phyloP scores from a whole-genome alignment of 2,888 invertebrate genomes.

The Eupithecia insigniata region DNA sequence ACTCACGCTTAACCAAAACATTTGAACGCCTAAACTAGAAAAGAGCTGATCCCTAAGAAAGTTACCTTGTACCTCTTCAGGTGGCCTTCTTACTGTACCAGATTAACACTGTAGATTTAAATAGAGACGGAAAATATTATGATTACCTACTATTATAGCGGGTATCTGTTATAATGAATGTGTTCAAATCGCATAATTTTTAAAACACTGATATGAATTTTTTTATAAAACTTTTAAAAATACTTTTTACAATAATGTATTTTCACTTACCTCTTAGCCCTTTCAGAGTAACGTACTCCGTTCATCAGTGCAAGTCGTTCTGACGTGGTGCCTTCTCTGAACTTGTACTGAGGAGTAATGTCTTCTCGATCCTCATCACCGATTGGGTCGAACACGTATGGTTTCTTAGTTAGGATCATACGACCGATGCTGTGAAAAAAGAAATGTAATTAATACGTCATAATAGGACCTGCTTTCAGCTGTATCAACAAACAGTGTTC shows the following conservation, averaged over 20 bases:
- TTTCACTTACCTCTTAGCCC: conserved; percentile 84
- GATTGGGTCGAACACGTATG: conserved; percentile 88
- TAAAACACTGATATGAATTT: too few species aligned
- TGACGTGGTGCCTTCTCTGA: conserved; percentile 88
- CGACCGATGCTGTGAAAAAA: conserved; percentile 86
- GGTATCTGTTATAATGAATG: too few species aligned
- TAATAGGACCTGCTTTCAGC: background rate
- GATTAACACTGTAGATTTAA: background rate
- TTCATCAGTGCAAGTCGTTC: conserved; percentile 90
- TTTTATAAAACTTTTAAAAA: too few species aligned
- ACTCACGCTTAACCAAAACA: background rate
- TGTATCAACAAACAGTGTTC: background rate
- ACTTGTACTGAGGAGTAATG: conserved; percentile 88
- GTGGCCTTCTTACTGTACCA: background rate
- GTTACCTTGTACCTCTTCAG: background rate
- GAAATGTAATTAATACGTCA: background rate
- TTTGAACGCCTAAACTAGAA: too few species aligned
- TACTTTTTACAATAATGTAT: background rate
- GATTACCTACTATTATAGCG: too few species aligned
- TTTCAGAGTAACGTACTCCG: conserved; percentile 87
- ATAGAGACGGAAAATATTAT: background rate
- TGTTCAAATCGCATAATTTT: too few species aligned
- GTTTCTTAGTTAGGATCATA: conserved; percentile 89
- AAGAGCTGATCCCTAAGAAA: background rate
- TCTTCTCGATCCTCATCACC: conserved; percentile 89